phyloP scores from a whole-genome alignment of 2,888 invertebrate species.

The Melipona bicolor region DNA sequence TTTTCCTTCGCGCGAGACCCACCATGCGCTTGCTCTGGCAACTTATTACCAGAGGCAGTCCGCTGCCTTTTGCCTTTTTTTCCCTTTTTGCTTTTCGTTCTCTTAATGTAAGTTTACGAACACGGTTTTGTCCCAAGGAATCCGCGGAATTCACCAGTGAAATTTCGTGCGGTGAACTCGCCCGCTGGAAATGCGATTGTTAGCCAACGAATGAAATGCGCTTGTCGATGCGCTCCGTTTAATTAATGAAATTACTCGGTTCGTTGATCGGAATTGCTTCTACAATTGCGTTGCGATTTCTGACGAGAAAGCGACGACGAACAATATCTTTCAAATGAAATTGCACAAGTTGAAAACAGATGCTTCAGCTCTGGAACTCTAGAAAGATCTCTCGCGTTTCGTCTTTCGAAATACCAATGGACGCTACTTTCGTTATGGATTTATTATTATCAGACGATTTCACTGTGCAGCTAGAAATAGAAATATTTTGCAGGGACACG shows the following conservation, averaged over 20 bases:
- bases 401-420: neutral
- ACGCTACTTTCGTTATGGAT: neutral
- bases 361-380: neutral
- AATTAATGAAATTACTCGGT: neutral
- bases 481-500: conserved; percentile 12
- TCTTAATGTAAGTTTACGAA: conserved; percentile 33
- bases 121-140: neutral
- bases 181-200: neutral
- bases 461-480: neutral
- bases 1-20: neutral
- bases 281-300: neutral
- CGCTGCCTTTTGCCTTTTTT: neutral
- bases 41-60: conserved; percentile 29
- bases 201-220: neutral
- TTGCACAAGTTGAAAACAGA: neutral
- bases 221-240: neutral
- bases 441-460: neutral
- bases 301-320: neutral
- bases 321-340: neutral
- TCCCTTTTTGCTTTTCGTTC: neutral
- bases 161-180: neutral
- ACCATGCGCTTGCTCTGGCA: neutral
- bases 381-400: neutral
- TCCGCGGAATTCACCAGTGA: conserved; percentile 28
- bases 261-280: neutral